These are phyloP conservation scores for Chaitophorus viminalis DNA, from an alignment of 2,888 invertebrate species.

Conservation along the genomic window DNA sequence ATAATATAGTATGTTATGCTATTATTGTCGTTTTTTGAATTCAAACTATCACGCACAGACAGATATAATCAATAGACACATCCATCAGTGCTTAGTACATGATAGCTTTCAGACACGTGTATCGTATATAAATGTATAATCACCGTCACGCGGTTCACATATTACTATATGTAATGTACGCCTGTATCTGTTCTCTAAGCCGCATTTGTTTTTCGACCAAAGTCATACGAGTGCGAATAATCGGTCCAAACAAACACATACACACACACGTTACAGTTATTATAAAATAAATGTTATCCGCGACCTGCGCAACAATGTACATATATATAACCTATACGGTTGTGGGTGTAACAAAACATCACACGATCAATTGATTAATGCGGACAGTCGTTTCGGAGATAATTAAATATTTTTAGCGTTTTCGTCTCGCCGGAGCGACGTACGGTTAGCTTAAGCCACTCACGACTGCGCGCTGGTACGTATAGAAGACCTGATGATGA, in stretches of 20 bases:
- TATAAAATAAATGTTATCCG: too few species aligned
- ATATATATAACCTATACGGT: not conserved
- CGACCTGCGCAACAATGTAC: too few species aligned
- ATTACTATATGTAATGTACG: too few species aligned
- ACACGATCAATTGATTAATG: constrained; percentile 10
- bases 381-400: not conserved
- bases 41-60: too few species aligned
- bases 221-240: not conserved
- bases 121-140: too few species aligned
- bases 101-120: too few species aligned
- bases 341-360: not conserved
- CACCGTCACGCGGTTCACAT: too few species aligned
- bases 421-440: not conserved
- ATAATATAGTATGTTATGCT: too few species aligned
- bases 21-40: too few species aligned
- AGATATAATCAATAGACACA: too few species aligned
- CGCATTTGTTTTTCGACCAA: not conserved
- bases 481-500: not conserved
- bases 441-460: not conserved
- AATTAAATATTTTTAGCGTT: not conserved
- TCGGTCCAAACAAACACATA: not conserved
- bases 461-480: not conserved
- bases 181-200: not conserved
- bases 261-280: too few species aligned
- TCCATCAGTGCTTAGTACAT: too few species aligned